phyloP scores from a whole-genome alignment of 2,888 invertebrate genomes.

The Microplitis deprimator region DNA sequence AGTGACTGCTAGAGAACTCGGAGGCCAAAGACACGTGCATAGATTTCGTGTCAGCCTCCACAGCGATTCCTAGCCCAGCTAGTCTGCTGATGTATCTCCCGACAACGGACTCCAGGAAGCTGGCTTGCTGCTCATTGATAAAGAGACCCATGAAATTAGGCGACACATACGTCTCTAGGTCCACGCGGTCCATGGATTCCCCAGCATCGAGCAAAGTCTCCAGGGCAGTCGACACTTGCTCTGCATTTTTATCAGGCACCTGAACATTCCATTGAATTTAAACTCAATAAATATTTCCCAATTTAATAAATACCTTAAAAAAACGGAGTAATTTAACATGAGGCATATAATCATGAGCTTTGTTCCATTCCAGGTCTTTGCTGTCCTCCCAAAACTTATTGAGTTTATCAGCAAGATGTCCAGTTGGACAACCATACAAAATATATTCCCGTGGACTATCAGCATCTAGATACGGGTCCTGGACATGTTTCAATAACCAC shows the following conservation, averaged over 20 bases:
- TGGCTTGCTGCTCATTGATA: slow-evolving; percentile 86
- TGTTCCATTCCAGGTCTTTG: slow-evolving; percentile 85
- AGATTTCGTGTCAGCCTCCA: slow-evolving; percentile 88
- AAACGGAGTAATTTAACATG: slow-evolving; percentile 92
- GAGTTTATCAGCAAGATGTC: slow-evolving; percentile 80
- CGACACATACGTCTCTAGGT: slow-evolving; percentile 86
- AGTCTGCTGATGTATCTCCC: slow-evolving; percentile 87
- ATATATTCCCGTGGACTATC: slow-evolving; percentile 87
- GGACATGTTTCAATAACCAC: slow-evolving; percentile 91
- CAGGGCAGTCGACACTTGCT: slow-evolving; percentile 80
- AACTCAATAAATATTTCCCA: slow-evolving; percentile 14
- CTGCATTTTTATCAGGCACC: slow-evolving; percentile 84
- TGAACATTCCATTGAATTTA: slow-evolving; percentile 63
- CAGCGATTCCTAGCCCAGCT: slow-evolving; percentile 80
- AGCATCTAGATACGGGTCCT: slow-evolving; percentile 85
- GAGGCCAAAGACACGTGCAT: slow-evolving; percentile 91
- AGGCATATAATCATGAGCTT: slow-evolving; percentile 90
- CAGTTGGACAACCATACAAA: slow-evolving; percentile 89
- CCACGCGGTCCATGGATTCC: slow-evolving; percentile 75
- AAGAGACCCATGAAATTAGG: slow-evolving; percentile 94
- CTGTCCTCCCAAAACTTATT: slow-evolving; percentile 86
- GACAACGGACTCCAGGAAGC: slow-evolving; percentile 84
- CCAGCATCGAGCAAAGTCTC: slow-evolving; percentile 83
- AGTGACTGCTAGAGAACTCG: slow-evolving; percentile 84
- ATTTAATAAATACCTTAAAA: slow-evolving; percentile 79